A percentile compares a stretch with the other conserved stretches of the same genome.
phyloP scores from a whole-genome alignment of 2,113 vertebrate genomes.

The Clarias batrachus region DNA sequence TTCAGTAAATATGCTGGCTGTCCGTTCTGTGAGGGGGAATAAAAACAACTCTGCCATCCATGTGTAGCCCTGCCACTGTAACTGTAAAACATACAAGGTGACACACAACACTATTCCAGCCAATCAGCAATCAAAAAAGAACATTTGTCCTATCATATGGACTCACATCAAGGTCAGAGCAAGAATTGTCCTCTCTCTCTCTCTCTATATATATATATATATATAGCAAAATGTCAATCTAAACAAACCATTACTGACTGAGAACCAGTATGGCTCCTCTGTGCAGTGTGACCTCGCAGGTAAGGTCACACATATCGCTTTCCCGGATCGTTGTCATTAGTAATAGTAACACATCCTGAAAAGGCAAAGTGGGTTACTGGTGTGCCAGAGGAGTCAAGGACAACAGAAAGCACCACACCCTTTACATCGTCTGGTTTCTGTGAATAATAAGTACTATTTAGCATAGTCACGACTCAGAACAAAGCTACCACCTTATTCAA shows the following conservation, averaged over 20 bases:
- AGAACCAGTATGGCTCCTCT: not conserved
- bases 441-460: constrained; percentile 12
- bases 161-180: not conserved
- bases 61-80: too few relatives aligned
- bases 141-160: not conserved
- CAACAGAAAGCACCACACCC: constrained; percentile 9
- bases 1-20: too few relatives aligned
- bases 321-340: not conserved
- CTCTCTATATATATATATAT: too few relatives aligned
- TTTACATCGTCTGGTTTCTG: not conserved
- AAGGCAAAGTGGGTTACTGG: not conserved
- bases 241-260: not conserved
- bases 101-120: too few relatives aligned
- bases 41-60: too few relatives aligned
- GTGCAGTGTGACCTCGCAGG: not conserved
- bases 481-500: constrained; percentile 24
- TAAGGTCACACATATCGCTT: not conserved
- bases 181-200: not conserved
- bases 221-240: too few relatives aligned
- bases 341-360: constrained; percentile 1
- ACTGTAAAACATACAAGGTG: too few relatives aligned
- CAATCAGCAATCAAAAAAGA: not conserved
- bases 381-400: constrained; percentile 4
- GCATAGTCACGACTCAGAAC: constrained; percentile 18
- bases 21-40: too few relatives aligned